Percentiles rank a stretch among this genome's conserved stretches.
Conservation (phyloP, 2,113 vertebrate species). For the Aldabrachelys gigantea region DNA sequence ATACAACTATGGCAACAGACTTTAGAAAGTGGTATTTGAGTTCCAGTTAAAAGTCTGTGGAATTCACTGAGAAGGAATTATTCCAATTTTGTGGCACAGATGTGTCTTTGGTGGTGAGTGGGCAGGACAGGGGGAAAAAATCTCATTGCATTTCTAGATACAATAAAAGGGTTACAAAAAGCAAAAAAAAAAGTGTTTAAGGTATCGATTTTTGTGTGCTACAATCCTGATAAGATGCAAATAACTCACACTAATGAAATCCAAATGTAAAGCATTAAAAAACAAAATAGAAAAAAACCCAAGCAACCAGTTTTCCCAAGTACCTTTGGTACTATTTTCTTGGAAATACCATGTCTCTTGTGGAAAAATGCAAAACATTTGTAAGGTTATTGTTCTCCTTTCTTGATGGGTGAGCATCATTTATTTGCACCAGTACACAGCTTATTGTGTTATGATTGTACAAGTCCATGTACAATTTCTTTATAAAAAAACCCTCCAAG, state of each 20-base stretch:
- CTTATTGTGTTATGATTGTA: background rate
- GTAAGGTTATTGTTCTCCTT: slow-evolving; percentile 6
- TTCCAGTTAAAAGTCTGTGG: background rate
- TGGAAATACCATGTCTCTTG: background rate
- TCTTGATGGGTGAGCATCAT: background rate
- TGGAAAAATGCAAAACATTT: slow-evolving; percentile 20
- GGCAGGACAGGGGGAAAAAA: background rate
- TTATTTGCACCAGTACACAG: background rate
- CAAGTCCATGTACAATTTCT: background rate
- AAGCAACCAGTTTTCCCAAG: background rate
- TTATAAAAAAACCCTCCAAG: background rate
- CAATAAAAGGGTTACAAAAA: background rate
- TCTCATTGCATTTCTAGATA: background rate
- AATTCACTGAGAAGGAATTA: background rate
- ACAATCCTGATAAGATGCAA: background rate
- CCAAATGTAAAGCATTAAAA: background rate
- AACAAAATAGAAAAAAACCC: background rate
- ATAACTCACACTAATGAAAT: slow-evolving; percentile 18
- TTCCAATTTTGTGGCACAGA: slow-evolving; percentile 1
- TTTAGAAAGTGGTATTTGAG: background rate
- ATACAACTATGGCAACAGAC: background rate
- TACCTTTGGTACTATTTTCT: background rate
- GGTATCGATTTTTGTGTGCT: background rate
- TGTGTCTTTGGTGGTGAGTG: background rate
- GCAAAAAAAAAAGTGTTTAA: background rate